Evolutionary conservation across 2,888 invertebrate genomes (phyloP).

Genomic region (Netelia virgata): DNA sequence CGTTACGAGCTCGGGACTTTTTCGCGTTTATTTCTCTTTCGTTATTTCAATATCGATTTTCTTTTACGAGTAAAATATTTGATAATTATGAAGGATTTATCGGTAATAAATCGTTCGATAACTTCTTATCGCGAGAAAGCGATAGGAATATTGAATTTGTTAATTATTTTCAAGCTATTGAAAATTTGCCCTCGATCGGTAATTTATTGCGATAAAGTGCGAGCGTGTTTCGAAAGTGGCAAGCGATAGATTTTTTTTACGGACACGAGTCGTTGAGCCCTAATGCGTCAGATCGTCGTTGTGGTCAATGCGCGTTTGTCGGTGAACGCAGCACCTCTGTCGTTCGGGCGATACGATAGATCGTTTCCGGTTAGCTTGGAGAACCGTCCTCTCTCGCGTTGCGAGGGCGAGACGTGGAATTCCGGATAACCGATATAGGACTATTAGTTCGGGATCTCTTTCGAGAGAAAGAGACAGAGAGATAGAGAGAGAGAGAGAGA

Average conservation of each 20-base stretch:
- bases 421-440: slow-evolving; percentile 61
- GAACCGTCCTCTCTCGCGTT: slow-evolving; percentile 31
- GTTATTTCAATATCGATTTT: not conserved
- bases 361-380: slow-evolving; percentile 61
- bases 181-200: no score
- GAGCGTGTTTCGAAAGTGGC: not conserved
- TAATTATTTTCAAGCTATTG: no score
- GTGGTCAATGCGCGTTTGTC: slow-evolving; percentile 20
- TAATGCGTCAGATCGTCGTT: not conserved
- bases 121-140: no score
- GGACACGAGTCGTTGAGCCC: not conserved
- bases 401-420: slow-evolving; percentile 66
- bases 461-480: no score
- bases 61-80: no score
- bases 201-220: not conserved
- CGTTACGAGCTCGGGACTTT: slow-evolving; percentile 46
- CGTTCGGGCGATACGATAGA: slow-evolving; percentile 42
- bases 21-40: not conserved
- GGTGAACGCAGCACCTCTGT: slow-evolving; percentile 20
- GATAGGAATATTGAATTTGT: no score
- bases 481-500: not conserved
- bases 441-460: slow-evolving; percentile 77
- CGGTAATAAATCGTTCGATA: no score
- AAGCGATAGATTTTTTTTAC: not conserved
- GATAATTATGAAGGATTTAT: no score